Base-by-base conservation (phyloP, 1,140 invertebrate species). In the Brachionus plicatilis region DNA sequence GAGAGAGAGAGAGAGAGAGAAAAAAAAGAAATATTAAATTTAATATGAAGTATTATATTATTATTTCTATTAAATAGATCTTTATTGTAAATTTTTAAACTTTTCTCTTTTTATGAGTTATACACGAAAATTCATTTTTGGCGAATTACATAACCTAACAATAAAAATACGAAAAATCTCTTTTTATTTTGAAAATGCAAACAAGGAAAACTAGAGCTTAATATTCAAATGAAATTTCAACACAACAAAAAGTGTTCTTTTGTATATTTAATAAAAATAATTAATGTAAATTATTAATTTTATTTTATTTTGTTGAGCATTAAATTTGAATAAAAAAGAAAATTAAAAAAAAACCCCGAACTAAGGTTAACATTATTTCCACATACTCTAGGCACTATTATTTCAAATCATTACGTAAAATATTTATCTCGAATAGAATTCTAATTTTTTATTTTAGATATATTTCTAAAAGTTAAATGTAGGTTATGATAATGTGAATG, bases 251-350 rank as follows among this genome's bases (percentile, higher is more conserved):
- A 60, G 53, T 60, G 53, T 60, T 60, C 53, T 60, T 20, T 60
- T 60, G 53, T 60, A 60, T 60, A 60, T 60, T 60, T 60, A 60
- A 60, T 60, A 60, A 60, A 60, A 60, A 60, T 60, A 60, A 60
- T 60, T 60, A 60, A 60, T 60, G 53, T 60, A 60, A 60, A 60
- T 60, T 60, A 60, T 60, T 60, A 60, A 60, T 60, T 27, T 60
- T 60, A 60, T 9, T 60, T 60, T 60, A 60, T 60, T 20, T 60
- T 60, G 53, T 60, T 60, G 53, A 60, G 53, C 53, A 60, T 60
- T 60, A 24, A 60, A 60, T 60, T 60, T 60, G 53, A 60, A 60
- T 60, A 60, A 60, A 20, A 37, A 37, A 37, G 33, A 37, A 37
- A 37, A 29, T 24, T 29, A 29, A 7, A 37, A 7, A 37, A 37